Evolutionary conservation across 2,113 vertebrate species (phyloP), one percentile per base, ranked within the genome.

Genomic region (Indri indri): DNA sequence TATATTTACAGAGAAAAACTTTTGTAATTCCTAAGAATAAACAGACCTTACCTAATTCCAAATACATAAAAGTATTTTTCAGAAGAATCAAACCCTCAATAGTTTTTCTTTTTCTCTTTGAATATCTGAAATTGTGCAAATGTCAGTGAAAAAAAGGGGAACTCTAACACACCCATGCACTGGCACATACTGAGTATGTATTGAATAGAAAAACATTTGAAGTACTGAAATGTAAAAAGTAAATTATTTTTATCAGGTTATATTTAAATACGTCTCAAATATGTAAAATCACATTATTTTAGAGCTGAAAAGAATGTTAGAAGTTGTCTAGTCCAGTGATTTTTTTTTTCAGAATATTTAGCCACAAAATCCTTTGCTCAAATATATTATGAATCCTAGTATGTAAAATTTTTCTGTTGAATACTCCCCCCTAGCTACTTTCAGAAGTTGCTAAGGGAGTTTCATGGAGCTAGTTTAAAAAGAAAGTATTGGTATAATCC

Each of bases 231-330:
- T 71, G 3, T 40, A 40, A 81, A 95, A 70, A 88, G 68, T 70
- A 71, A 74, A 77, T 68, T 70, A 40, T 52, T 92, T 74, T 89
- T 89, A 84, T 76, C 63, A 88, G 30, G 2, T 77, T 77, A 8
- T 84, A 61, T 84, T 84, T 89, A 11, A n/a, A 20, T 82, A 17
- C 76, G 18, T 45, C 42, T 77, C 27, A 77, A 30, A 63, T 83
- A 70, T 23, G n/a, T 96, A 70, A 89, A 95, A 77, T 50, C 57
- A 50, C 34, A 63, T 18, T 93, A 68, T 61, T 96, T 61, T 40
- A 89, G n/a, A 77, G n/a, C 70, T 50, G 4, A 71, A 95, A 70
- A 82, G 84, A 76, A 57, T 59, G 27, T 76, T 83, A 40, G 32
- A 68, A 52, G 52, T 84, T 89, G 42, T 76, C 61, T 63, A 52